These are phyloP conservation scores for Oncorhynchus mykiss DNA, from an alignment of 2,113 vertebrate genomes.

Conservation along the genomic window DNA sequence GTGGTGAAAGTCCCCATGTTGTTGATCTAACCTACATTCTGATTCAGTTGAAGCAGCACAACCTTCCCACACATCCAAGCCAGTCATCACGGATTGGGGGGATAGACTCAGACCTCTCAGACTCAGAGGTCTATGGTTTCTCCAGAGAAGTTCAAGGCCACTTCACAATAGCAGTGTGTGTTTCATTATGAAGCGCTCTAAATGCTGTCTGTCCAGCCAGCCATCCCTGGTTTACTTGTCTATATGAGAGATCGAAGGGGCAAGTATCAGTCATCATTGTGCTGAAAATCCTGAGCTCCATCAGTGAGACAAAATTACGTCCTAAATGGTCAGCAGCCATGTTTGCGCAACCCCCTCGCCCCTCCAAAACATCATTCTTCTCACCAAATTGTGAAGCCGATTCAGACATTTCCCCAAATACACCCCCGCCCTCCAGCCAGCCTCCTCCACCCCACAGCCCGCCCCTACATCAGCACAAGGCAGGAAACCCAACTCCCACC, in stretches of 20 bases:
- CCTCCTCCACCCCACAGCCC: conserved; percentile 9
- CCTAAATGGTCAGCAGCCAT: conserved; percentile 23
- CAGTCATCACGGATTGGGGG: neutral
- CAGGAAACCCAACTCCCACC: conserved; percentile 48
- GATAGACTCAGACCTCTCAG: neutral
- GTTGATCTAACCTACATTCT: conserved; percentile 46
- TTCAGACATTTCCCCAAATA: conserved; percentile 45
- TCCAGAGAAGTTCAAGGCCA: conserved; percentile 4
- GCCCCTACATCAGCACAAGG: conserved; percentile 22
- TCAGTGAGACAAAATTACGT: conserved; percentile 22
- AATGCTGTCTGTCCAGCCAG: neutral
- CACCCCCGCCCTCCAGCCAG: conserved; percentile 8
- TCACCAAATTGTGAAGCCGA: conserved; percentile 35
- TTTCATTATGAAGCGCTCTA: neutral
- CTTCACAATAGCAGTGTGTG: neutral
- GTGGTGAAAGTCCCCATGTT: conserved; percentile 10
- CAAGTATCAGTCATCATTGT: conserved; percentile 9
- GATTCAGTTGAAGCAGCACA: conserved; percentile 17
- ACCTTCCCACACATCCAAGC: conserved; percentile 23
- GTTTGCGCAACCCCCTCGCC: neutral
- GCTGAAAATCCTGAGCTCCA: neutral
- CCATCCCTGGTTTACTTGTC: neutral
- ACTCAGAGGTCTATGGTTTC: neutral
- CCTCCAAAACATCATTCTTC: conserved; percentile 25
- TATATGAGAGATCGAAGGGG: neutral